Evolutionary conservation across 1,140 invertebrate species (phyloP).

Genomic region (Nixonia krombeini): DNA sequence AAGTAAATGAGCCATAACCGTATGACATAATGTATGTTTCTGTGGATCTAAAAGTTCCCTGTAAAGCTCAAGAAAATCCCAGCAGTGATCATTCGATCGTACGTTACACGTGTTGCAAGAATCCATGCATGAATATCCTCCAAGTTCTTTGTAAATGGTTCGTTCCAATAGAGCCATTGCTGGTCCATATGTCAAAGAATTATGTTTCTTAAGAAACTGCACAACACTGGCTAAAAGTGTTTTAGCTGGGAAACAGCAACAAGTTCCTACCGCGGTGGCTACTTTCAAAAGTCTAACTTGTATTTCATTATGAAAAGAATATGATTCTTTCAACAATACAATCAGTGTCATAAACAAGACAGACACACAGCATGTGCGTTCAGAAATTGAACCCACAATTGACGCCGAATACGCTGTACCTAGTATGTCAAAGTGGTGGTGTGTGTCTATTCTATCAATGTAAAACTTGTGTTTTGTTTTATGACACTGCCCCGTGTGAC

Average conservation of each 20-base stretch:
- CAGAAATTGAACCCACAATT: conserved; percentile 40
- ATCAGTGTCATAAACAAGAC: conserved; percentile 74
- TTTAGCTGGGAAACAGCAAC: conserved; percentile 76
- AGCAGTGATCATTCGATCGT: conserved; percentile 61
- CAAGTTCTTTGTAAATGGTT: conserved; percentile 75
- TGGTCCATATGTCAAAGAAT: conserved; percentile 54
- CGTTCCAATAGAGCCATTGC: conserved; percentile 72
- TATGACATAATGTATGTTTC: conserved; percentile 73
- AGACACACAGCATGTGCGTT: conserved; percentile 73
- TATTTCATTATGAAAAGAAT: conserved; percentile 63
- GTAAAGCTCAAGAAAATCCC: conserved; percentile 76
- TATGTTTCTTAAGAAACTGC: conserved; percentile 60
- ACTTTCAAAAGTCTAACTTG: conserved; percentile 72
- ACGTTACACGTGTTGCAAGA: conserved; percentile 51
- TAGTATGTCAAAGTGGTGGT: conserved; percentile 75
- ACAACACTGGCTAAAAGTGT: conserved; percentile 61
- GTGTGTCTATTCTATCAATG: conserved; percentile 55
- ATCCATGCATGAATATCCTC: conserved; percentile 60
- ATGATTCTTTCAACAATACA: conserved; percentile 69
- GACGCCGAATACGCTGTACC: conserved; percentile 65
- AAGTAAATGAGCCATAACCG: conserved; percentile 74
- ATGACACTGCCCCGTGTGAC: conserved; percentile 72
- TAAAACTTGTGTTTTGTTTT: conserved; percentile 72
- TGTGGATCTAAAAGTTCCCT: conserved; percentile 72
- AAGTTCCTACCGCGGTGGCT: conserved; percentile 74